A percentile compares a stretch with the other conserved stretches of the same genome.
These are phyloP conservation scores for Diorhabda carinulata DNA, from an alignment of 1,140 invertebrate genomes.

Conservation along the genomic window DNA sequence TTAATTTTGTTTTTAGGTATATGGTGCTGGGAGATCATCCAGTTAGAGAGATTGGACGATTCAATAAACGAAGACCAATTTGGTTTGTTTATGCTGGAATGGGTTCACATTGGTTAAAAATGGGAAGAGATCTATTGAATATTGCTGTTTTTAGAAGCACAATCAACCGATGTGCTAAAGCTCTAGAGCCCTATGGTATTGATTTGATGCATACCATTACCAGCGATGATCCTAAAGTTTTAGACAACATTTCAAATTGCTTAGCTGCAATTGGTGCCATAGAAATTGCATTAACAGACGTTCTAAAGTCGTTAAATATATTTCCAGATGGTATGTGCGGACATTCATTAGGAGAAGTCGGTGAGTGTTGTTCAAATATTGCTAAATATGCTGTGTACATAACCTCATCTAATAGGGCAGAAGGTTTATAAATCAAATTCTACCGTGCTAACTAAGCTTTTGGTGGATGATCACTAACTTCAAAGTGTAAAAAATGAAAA, in stretches of 20 bases:
- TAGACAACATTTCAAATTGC: conserved; percentile 76
- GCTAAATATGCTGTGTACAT: too few species aligned
- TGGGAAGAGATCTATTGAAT: conserved; percentile 77
- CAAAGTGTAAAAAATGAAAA: too few species aligned
- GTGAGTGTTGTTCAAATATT: conserved; percentile 13
- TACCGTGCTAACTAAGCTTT: too few species aligned
- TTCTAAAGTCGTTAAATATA: conserved; percentile 69
- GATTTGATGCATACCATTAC: conserved; percentile 76
- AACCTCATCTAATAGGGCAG: too few species aligned
- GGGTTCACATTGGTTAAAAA: conserved; percentile 92
- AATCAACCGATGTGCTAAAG: conserved; percentile 68
- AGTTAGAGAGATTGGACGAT: conserved; percentile 14
- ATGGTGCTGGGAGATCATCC: conserved; percentile 17
- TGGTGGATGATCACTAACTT: too few species aligned
- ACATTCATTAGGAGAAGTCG: conserved; percentile 85
- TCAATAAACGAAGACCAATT: conserved; percentile 62
- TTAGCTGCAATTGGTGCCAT: conserved; percentile 90
- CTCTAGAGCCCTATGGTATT: conserved; percentile 68
- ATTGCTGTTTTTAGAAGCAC: conserved; percentile 73
- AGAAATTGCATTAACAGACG: conserved; percentile 85
- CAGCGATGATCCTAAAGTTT: conserved; percentile 66
- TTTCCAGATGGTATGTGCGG: conserved; percentile 88
- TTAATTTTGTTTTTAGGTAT: conserved; percentile 10
- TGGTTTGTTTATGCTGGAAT: conserved; percentile 95
- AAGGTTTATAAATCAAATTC: too few species aligned